Base-by-base conservation (phyloP, 2,113 vertebrate genomes). In the Oncorhynchus kisutch region DNA sequence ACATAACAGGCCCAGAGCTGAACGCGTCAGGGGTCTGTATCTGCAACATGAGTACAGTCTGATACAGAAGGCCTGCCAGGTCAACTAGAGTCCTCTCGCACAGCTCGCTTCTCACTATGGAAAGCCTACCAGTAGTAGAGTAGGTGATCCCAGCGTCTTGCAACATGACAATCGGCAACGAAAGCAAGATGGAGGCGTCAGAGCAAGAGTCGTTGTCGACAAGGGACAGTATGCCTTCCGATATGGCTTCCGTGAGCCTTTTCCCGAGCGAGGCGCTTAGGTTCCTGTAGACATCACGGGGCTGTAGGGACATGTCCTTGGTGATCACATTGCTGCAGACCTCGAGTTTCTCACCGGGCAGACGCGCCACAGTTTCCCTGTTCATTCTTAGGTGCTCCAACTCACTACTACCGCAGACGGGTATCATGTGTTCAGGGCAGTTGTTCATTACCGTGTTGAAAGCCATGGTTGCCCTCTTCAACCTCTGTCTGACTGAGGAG, bases 401-500 rank as follows among this genome's bases (percentile, higher is more conserved):
- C 31, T 45, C 31, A 2, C 31, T 5, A 45, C 2, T 45, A 20
- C n/a, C n/a, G 9, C 31, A 70, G 39, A 9, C 67, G 0, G 67
- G 66, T 67, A 67, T 67, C 66, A 67, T 67, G 27, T 67, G 66
- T 67, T 67, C 66, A 5, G 66, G 66, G 27, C 66, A 67, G 27
- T 67, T 67, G 14, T 67, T 29, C 66, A 29, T 67, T 27, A 29
- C 5, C 27, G 66, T 1, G 66, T 67, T 67, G 29, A 67, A 67
- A 27, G 66, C 66, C 12, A 16, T 7, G 66, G 66, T 67, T 27
- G 25, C 66, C 27, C 66, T 67, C 66, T 67, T 67, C 66, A 31
- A 67, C 66, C 66, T 67, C 68, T 67, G n/a, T 45, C 68, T 70
- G 68, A 70, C 68, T 48, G 68, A 70, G 39, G 68, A 2, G 14